Percentiles rank a stretch among this genome's conserved stretches.
phyloP scores from a whole-genome alignment of 2,113 vertebrate species.

The Lycaon pictus region DNA sequence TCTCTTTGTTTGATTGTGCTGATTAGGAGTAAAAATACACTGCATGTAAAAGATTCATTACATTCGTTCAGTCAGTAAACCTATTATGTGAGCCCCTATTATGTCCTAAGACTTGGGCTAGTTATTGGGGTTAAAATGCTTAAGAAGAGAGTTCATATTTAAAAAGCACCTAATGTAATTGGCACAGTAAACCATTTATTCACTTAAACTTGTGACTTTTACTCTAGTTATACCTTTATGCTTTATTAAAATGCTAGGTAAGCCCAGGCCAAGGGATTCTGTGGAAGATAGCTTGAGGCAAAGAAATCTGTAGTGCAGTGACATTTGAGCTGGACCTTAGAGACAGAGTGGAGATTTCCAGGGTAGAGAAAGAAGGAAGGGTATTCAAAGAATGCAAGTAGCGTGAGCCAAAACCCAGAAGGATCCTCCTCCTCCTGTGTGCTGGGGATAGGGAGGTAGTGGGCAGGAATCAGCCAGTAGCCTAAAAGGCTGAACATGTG shows the following conservation, averaged over 20 bases:
- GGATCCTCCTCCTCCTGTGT: not conserved
- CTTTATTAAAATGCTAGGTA: not conserved
- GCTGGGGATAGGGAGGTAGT: fast-evolving
- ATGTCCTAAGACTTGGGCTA: not conserved
- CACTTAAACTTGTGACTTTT: not conserved
- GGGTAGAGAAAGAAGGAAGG: not conserved
- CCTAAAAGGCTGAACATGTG: not conserved
- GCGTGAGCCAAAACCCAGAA: not conserved
- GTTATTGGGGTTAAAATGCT: not conserved
- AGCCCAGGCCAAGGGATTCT: not conserved
- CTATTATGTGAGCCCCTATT: not conserved
- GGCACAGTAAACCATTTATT: not conserved
- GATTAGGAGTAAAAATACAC: not conserved
- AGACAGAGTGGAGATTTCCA: not conserved
- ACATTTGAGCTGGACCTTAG: not conserved
- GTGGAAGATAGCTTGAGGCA: not conserved
- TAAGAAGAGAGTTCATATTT: not conserved
- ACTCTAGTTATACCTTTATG: not conserved
- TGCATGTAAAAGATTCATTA: not conserved
- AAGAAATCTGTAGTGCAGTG: not conserved
- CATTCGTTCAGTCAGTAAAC: not conserved
- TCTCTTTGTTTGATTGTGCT: not conserved
- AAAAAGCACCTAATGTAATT: not conserved
- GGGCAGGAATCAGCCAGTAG: not conserved
- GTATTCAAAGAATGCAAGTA: not conserved